Percentiles rank a stretch among this genome's conserved stretches.
Evolutionary conservation across 2,113 vertebrate species (phyloP).

Genomic region (Gasterosteus aculeatus): DNA sequence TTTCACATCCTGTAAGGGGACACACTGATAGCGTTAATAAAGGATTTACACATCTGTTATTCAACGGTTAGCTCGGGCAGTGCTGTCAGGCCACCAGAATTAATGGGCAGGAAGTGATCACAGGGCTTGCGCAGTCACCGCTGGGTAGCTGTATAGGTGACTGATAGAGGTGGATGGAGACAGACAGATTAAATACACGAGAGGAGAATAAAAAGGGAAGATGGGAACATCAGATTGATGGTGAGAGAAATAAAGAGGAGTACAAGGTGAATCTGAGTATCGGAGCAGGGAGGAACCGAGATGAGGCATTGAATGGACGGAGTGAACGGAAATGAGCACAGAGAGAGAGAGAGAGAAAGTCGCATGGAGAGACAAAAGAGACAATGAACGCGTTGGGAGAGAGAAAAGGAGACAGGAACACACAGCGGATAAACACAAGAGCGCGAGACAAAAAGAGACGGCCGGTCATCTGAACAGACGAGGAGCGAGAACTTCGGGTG

Average conservation of each 20-base stretch:
- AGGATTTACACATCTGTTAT: constrained; percentile 76
- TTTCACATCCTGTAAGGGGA: constrained; percentile 47
- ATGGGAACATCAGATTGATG: constrained; percentile 71
- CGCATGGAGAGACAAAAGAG: constrained; percentile 26
- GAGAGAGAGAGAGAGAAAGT: constrained; percentile 19
- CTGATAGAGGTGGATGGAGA: constrained; percentile 60
- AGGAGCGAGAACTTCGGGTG: constrained; percentile 3
- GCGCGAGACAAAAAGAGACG: constrained; percentile 34
- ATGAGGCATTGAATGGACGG: constrained; percentile 43
- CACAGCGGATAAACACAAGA: constrained; percentile 41
- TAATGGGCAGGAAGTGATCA: constrained; percentile 79
- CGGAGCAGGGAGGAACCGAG: constrained; percentile 29
- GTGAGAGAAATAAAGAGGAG: constrained; percentile 62
- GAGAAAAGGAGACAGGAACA: constrained; percentile 30
- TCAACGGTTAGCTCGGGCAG: constrained; percentile 67
- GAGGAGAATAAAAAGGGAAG: constrained; percentile 63
- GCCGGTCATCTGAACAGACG: constrained; percentile 27
- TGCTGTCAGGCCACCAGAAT: constrained; percentile 64
- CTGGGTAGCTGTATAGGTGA: constrained; percentile 55
- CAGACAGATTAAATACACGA: constrained; percentile 66
- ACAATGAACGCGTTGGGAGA: constrained; percentile 14
- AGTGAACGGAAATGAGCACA: constrained; percentile 60
- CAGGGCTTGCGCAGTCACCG: constrained; percentile 69
- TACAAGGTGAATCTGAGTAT: constrained; percentile 56
- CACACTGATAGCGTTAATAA: constrained; percentile 72